Percentiles rank a stretch among this genome's conserved stretches.
These are phyloP conservation scores for Limanda limanda DNA, from an alignment of 2,113 vertebrate species.

Conservation along the genomic window DNA sequence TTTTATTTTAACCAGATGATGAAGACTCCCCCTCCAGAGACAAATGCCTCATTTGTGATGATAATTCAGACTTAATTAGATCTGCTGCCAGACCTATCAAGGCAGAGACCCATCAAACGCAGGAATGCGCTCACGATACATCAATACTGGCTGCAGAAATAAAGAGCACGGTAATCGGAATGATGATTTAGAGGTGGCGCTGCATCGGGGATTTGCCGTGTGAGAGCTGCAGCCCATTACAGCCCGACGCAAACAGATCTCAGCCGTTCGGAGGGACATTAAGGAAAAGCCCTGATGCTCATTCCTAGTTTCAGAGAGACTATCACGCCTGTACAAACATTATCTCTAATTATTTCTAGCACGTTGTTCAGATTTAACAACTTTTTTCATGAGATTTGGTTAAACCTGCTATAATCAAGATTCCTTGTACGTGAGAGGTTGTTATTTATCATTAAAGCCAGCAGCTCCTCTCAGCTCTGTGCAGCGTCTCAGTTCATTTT, in stretches of 20 bases:
- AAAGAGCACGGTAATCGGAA: conserved; percentile 53
- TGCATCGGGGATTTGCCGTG: conserved; percentile 37
- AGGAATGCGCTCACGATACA: conserved; percentile 63
- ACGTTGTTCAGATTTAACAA: background rate
- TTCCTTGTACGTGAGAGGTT: background rate
- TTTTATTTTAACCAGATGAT: conserved; percentile 81
- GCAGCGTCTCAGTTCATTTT: background rate
- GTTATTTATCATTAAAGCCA: too few relatives aligned
- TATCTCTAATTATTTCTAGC: background rate
- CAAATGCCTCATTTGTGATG: conserved; percentile 71
- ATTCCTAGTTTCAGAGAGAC: conserved; percentile 18
- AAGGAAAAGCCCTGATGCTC: conserved; percentile 37
- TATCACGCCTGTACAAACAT: background rate
- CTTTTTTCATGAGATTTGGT: background rate
- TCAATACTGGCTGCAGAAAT: conserved; percentile 54
- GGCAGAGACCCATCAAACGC: conserved; percentile 54
- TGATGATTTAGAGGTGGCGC: conserved; percentile 42
- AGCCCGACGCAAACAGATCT: conserved; percentile 45
- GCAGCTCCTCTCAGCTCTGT: background rate
- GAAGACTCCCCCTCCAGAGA: conserved; percentile 67
- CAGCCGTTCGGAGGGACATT: conserved; percentile 23
- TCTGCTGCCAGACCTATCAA: conserved; percentile 54
- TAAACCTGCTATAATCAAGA: conserved; percentile 4
- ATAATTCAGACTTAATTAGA: conserved; percentile 76
- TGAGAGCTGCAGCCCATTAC: conserved; percentile 61